Base-by-base conservation (phyloP, 2,113 vertebrate genomes). In the Spea bombifrons region DNA sequence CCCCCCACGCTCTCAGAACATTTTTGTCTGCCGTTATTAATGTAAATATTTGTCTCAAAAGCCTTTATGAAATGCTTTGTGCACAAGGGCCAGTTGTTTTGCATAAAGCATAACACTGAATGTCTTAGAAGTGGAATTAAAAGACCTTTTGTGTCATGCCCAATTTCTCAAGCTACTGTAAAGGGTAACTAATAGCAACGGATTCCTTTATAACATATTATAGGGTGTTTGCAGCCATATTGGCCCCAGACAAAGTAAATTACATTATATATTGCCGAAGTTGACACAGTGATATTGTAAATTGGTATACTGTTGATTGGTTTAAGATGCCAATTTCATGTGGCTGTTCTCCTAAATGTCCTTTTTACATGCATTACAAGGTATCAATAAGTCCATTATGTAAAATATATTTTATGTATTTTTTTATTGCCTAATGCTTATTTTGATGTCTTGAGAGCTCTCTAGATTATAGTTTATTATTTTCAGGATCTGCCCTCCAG, bases 1-100 rank as follows among this genome's bases (percentile, higher is more conserved):
- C 30, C 50, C 71, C 15, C 46, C 67, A 48, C 46, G 6, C 43
- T 16, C 49, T 66, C 65, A 52, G 15, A 57, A 68, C 50, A 75
- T 75, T 66, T 75, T 49, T 30, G 52, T 75, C 45, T 68, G n/a
- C 65, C 16, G 64, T 63, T 75, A 70, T 70, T 61, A 76, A 70
- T 77, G 55, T 71, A 77, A 77, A 77, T 77, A 70, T 77, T 77
- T 70, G 66, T 49, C 68, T 70, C 53, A 7, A 49, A 44, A 69
- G 45, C 61, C 52, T 69, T 76, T 67, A 66, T 55, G 50, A 8
- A 67, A 50, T 57, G 10, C 49, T 75, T 43, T 63, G 12, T 70
- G 66, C 65, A 63, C 15, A 77, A 61, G 66, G 43, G 44, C 8
- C 16, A 43, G 53, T 69, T 68, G 75, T 59, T 66, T 57, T 44